Percentiles rank a stretch among this genome's conserved stretches.
These are phyloP conservation scores for Torymus aiolomorphi DNA, from an alignment of 2,888 invertebrate species.

Conservation along the genomic window DNA sequence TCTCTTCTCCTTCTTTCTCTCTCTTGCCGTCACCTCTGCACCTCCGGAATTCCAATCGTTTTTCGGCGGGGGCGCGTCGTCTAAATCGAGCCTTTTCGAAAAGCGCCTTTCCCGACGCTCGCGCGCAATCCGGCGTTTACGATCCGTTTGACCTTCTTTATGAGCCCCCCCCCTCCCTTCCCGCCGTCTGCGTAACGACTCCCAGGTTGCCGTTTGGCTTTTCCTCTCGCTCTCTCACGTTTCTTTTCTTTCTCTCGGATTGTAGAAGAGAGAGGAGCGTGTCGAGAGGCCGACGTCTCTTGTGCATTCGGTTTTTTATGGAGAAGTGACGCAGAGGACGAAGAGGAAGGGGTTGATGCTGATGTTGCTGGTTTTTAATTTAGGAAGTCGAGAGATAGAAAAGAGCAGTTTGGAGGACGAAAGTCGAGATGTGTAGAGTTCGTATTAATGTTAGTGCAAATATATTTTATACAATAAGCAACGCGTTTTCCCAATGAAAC, in stretches of 20 bases:
- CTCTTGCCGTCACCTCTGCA: background rate
- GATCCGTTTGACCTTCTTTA: conserved; percentile 71
- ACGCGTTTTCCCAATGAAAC: no score
- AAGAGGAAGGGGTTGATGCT: no score
- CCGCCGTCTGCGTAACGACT: conserved; percentile 68
- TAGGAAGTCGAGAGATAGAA: no score
- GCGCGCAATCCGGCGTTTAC: conserved; percentile 63
- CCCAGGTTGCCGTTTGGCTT: conserved; percentile 57
- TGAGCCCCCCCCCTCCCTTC: conserved; percentile 65
- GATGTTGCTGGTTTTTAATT: no score
- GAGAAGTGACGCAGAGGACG: background rate
- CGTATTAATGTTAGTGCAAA: no score
- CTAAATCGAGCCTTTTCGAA: background rate
- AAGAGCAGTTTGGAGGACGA: no score
- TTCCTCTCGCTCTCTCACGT: conserved; percentile 53
- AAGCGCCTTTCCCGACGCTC: background rate
- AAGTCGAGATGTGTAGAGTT: no score
- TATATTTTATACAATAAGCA: no score
- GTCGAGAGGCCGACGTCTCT: background rate
- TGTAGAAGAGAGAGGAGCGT: background rate
- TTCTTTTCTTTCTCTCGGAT: conserved; percentile 24
- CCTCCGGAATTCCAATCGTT: conserved; percentile 6
- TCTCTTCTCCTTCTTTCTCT: no score
- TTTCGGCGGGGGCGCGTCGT: background rate
- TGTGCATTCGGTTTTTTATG: background rate